Evolutionary conservation across 2,113 vertebrate genomes (phyloP).

Genomic region (Buteo buteo): DNA sequence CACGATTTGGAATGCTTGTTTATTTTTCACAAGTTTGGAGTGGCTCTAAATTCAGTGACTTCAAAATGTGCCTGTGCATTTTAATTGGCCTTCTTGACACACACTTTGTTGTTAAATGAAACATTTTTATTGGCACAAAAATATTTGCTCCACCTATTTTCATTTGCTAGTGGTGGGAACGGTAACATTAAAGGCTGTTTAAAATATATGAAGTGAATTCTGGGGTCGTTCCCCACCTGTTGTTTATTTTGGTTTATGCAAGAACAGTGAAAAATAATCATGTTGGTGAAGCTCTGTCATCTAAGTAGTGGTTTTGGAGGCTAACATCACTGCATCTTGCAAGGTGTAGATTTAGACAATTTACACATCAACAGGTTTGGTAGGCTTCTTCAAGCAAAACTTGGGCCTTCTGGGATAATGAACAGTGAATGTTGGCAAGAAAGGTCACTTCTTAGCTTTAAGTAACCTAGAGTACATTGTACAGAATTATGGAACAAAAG

Average conservation of each 20-base stretch:
- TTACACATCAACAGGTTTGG: not conserved
- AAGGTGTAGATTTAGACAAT: not conserved
- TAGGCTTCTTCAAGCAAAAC: not conserved
- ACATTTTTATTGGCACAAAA: conserved; percentile 48
- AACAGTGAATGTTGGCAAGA: not conserved
- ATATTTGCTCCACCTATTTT: conserved; percentile 45
- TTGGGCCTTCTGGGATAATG: not conserved
- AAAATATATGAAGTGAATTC: conserved; percentile 10
- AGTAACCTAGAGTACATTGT: not conserved
- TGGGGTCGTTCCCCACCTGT: conserved; percentile 29
- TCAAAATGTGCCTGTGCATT: not conserved
- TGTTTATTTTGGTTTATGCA: conserved; percentile 52
- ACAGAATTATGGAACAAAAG: not conserved
- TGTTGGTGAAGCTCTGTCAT: not conserved
- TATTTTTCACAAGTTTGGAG: not conserved
- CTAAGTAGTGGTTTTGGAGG: not conserved
- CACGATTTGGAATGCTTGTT: not conserved
- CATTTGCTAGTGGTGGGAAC: not conserved
- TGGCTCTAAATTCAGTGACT: not conserved
- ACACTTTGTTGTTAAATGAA: conserved; percentile 47
- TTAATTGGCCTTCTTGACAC: not conserved
- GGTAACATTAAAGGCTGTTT: conserved; percentile 11
- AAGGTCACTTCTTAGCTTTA: not conserved
- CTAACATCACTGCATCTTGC: not conserved
- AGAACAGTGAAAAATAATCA: conserved; percentile 22